phyloP scores from a whole-genome alignment of 2,797 vertebrate genomes.

The Ibycter americanus region DNA sequence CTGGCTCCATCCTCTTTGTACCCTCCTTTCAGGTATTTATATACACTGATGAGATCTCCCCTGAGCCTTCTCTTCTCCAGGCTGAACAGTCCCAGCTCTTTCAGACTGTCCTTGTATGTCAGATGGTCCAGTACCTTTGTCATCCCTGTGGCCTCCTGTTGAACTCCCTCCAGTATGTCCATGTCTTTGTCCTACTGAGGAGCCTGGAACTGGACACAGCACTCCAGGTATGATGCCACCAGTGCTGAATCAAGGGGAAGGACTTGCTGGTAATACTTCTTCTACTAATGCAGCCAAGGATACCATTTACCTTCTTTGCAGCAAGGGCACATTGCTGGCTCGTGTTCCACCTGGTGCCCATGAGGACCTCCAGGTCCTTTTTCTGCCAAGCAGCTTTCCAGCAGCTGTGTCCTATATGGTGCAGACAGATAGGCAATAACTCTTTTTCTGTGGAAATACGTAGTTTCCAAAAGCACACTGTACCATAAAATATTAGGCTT shows the following conservation, averaged over 20 bases:
- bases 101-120: not conserved
- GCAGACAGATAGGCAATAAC: not conserved
- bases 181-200: not conserved
- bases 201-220: not conserved
- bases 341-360: not conserved
- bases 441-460: not conserved
- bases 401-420: not conserved
- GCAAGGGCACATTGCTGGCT: not conserved
- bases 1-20: rapidly evolving
- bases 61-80: not conserved
- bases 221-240: not conserved
- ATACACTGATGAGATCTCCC: too few species aligned
- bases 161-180: not conserved
- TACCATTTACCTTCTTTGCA: not conserved
- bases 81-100: not conserved
- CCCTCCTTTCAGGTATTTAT: not conserved
- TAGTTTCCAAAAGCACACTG: not conserved
- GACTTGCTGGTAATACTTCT: not conserved
- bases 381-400: not conserved
- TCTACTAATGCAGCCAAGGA: not conserved
- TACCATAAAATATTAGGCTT: not conserved
- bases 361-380: not conserved
- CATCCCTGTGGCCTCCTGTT: not conserved
- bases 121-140: not conserved
- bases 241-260: not conserved